Percentiles rank a stretch among this genome's conserved stretches.
phyloP scores from a whole-genome alignment of 2,797 vertebrate genomes.

The Halcyon badia region DNA sequence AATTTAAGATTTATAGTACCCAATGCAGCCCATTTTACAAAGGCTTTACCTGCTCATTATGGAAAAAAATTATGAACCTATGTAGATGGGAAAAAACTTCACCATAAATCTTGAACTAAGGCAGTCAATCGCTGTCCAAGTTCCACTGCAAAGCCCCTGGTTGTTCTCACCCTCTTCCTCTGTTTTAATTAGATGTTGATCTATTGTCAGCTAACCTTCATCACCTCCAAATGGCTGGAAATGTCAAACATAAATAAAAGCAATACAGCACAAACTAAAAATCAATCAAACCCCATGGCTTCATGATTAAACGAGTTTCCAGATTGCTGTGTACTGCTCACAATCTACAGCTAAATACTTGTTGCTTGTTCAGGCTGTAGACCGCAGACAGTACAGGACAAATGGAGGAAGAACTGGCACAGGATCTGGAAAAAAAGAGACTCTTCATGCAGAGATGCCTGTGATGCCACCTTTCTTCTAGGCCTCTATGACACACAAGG shows the following conservation, averaged over 20 bases:
- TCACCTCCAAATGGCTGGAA: slow-evolving; percentile 24
- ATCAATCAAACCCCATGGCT: slow-evolving; percentile 45
- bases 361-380: background rate
- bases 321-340: slow-evolving; percentile 6
- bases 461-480: background rate
- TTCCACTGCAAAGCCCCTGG: slow-evolving; percentile 25
- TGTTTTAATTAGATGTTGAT: slow-evolving; percentile 78
- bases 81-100: background rate
- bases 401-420: background rate
- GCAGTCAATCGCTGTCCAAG: background rate
- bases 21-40: background rate
- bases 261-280: slow-evolving; percentile 16
- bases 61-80: slow-evolving; percentile 9
- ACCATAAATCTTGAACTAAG: slow-evolving; percentile 24
- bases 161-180: slow-evolving; percentile 26
- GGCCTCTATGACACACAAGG: background rate
- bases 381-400: background rate
- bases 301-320: slow-evolving; percentile 65
- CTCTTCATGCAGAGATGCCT: background rate
- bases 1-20: slow-evolving; percentile 11
- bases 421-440: background rate
- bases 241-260: slow-evolving; percentile 61
- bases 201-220: slow-evolving; percentile 66
- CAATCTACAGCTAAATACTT: background rate
- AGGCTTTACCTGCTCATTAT: slow-evolving; percentile 24